Base-by-base conservation (phyloP, 2,113 vertebrate species). In the Sterrhoptilus dennistouni region DNA sequence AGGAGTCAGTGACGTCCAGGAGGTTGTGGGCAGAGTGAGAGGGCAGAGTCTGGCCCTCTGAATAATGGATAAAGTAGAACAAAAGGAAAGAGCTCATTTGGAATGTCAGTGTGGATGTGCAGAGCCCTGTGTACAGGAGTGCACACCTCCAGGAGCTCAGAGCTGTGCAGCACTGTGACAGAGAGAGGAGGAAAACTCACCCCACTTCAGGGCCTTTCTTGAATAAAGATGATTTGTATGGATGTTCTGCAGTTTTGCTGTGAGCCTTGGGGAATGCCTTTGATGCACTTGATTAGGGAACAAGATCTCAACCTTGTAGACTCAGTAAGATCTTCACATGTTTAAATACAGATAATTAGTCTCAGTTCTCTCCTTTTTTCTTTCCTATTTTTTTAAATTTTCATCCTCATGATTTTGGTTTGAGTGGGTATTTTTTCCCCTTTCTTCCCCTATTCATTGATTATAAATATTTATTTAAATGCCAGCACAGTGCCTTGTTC, bases 261-360 rank as follows among this genome's bases (percentile, higher is more conserved):
- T 65, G 47, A 75, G 86, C 95, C 95, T 95, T 93, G 66, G 84
- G 84, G 78, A 90, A 85, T 90, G 56, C 63, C 68, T 95, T 93
- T 89, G 60, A 95, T 90, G 69, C 35, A 86, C 47, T 96, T 89
- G 72, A 68, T 95, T 90, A 95, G 72, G 81, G 76, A 95, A 66
- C 72, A 95, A 83, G 69, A 91, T 95, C 66, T 86, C 87, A 95
- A 82, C 70, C 77, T 76, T 84, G 57, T 85, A 87, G 75, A 61
- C 77, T 92, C 52, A 61, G 72, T 97, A 36, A 76, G 59, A 63
- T 92, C 54, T 78, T 92, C 75, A 75, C 35, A 69, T 78, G n/a
- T 49, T 97, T 93, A 93, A 72, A 96, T 95, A 96, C 66, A 84
- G 87, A 90, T 95, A 95, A 97, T 96, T 96, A 94, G 71, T 95